These are phyloP conservation scores for Callospermophilus lateralis DNA, from an alignment of 2,113 vertebrate genomes.

Conservation along the genomic window DNA sequence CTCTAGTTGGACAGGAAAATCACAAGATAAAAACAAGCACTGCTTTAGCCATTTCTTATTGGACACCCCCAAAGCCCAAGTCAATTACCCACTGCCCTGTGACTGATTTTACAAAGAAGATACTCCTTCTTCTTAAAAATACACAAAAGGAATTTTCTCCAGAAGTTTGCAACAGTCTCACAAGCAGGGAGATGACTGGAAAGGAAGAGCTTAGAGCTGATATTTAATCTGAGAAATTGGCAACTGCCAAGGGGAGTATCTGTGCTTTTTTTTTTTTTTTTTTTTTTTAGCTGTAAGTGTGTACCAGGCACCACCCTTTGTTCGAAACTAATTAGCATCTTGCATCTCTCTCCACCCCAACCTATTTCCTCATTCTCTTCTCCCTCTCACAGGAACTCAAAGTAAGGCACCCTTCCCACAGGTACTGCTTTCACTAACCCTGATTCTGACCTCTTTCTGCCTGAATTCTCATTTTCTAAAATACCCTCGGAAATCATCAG, in stretches of 20 bases:
- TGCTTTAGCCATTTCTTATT: not conserved
- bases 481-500: not conserved
- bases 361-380: conserved; percentile 9
- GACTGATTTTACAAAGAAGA: not conserved
- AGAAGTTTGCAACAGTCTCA: not conserved
- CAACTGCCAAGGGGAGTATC: not conserved
- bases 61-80: not conserved
- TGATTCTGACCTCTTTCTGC: not conserved
- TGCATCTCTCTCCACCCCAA: conserved; percentile 14
- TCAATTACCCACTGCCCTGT: not conserved
- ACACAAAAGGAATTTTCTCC: not conserved
- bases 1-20: conserved; percentile 6
- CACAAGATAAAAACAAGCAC: not conserved
- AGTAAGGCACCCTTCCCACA: not conserved
- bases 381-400: not conserved
- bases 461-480: conserved; percentile 38
- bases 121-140: not conserved
- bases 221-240: not conserved
- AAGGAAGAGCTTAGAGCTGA: not conserved
- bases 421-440: not conserved
- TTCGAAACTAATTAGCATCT: conserved; percentile 9
- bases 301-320: conserved; percentile 20
- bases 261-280: not conserved
- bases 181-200: not conserved
- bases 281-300: not conserved